phyloP scores from a whole-genome alignment of 2,113 vertebrate species.

The Atractosteus spatula region DNA sequence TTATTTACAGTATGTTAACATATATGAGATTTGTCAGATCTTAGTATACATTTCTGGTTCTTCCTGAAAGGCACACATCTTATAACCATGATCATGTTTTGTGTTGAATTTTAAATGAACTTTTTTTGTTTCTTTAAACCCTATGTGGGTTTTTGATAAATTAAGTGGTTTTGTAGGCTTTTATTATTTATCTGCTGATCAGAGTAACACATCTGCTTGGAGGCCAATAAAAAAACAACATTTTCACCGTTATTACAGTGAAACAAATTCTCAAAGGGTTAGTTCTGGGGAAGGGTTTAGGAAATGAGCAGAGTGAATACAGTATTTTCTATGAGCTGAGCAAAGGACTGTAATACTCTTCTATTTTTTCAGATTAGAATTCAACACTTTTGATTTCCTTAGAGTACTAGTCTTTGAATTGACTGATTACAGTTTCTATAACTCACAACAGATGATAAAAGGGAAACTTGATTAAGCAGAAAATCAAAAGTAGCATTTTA shows the following conservation, averaged over 20 bases:
- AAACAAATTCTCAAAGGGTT: not conserved
- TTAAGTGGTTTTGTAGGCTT: conserved; percentile 12
- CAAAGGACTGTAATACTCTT: not conserved
- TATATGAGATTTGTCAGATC: no score
- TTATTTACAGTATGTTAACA: no score
- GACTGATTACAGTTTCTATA: not conserved
- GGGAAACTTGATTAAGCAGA: no score
- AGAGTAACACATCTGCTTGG: conserved; percentile 53
- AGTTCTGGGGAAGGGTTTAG: not conserved
- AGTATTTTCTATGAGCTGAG: no score
- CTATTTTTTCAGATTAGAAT: not conserved
- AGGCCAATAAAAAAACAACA: not conserved
- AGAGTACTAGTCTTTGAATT: not conserved
- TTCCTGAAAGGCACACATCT: no score
- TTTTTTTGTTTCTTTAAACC: no score
- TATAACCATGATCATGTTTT: no score
- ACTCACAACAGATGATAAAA: no score
- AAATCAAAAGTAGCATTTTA: no score
- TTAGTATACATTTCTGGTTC: no score
- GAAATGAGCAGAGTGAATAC: not conserved
- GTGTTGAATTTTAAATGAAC: no score
- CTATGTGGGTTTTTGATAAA: no score
- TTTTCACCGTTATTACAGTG: not conserved
- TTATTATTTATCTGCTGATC: conserved; percentile 23
- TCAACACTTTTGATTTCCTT: not conserved